Conservation (phyloP, 2,113 vertebrate species). For the Podilymbus podiceps region DNA sequence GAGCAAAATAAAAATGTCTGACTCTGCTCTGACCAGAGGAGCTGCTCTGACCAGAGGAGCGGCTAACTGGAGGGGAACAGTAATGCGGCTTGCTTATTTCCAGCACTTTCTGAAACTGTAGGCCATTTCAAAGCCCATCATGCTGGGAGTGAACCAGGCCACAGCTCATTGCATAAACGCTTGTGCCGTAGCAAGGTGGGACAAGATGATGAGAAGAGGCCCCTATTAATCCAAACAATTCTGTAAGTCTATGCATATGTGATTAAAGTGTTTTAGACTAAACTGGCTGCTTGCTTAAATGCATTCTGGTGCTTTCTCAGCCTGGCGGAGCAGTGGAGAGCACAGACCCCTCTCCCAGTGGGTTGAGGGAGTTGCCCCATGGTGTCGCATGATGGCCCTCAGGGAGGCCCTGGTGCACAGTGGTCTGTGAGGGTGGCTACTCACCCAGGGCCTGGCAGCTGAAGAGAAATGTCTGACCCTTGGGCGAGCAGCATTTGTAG, state of each 20-base stretch:
- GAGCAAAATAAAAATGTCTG: neutral
- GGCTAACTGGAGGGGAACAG: neutral
- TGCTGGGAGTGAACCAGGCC: neutral
- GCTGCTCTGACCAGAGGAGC: neutral
- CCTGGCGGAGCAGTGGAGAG: neutral
- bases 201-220: neutral
- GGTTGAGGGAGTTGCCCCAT: neutral
- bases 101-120: neutral
- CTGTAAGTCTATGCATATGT: neutral
- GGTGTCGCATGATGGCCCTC: fast-evolving
- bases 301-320: neutral
- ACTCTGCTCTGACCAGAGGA: neutral
- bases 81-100: neutral
- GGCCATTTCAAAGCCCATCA: neutral
- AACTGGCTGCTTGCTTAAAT: neutral
- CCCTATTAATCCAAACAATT: neutral
- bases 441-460: neutral
- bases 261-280: neutral
- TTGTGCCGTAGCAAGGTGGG: neutral
- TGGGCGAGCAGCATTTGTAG: fast-evolving
- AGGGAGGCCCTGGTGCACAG: too few relatives aligned
- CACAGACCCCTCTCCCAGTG: fast-evolving
- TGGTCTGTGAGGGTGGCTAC: neutral
- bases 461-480: neutral
- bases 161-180: neutral